Conservation (phyloP, 2,888 invertebrate genomes). For the Ligdia adustata region DNA sequence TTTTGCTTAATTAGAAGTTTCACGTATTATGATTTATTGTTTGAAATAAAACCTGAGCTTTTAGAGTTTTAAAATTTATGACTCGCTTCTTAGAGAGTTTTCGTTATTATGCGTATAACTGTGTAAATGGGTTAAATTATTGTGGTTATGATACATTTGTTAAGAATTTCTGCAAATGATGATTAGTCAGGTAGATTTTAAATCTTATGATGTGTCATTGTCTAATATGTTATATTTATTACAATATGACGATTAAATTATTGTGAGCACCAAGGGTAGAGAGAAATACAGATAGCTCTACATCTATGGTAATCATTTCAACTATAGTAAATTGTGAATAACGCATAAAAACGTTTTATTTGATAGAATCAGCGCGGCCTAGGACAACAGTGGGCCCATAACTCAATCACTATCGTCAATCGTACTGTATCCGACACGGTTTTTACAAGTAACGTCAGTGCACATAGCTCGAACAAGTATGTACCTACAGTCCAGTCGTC, state of each 20-base stretch:
- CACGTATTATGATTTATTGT: constrained; percentile 66
- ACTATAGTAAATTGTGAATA: too few relatives aligned
- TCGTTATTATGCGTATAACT: constrained; percentile 15
- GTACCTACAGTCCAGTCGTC: constrained; percentile 6
- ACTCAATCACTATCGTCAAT: constrained; percentile 76
- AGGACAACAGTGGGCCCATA: constrained; percentile 47
- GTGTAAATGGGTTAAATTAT: constrained; percentile 14
- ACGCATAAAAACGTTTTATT: too few relatives aligned
- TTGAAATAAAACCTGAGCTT: constrained; percentile 36
- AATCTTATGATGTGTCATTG: too few relatives aligned
- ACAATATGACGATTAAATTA: too few relatives aligned
- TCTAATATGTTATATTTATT: too few relatives aligned
- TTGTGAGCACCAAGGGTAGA: too few relatives aligned
- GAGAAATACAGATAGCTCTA: too few relatives aligned
- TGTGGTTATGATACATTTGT: too few relatives aligned
- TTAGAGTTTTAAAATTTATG: constrained; percentile 30
- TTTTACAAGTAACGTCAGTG: constrained; percentile 68
- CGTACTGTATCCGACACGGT: constrained; percentile 59
- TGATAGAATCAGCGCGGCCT: constrained; percentile 26
- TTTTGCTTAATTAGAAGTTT: constrained; percentile 66
- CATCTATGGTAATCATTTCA: too few relatives aligned
- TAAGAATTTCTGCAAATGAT: too few relatives aligned
- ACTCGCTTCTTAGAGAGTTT: constrained; percentile 20
- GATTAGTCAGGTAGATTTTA: too few relatives aligned
- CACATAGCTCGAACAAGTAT: constrained; percentile 17